Evolutionary conservation across 2,797 vertebrate species (phyloP).

Genomic region (Lacerta viridis): DNA sequence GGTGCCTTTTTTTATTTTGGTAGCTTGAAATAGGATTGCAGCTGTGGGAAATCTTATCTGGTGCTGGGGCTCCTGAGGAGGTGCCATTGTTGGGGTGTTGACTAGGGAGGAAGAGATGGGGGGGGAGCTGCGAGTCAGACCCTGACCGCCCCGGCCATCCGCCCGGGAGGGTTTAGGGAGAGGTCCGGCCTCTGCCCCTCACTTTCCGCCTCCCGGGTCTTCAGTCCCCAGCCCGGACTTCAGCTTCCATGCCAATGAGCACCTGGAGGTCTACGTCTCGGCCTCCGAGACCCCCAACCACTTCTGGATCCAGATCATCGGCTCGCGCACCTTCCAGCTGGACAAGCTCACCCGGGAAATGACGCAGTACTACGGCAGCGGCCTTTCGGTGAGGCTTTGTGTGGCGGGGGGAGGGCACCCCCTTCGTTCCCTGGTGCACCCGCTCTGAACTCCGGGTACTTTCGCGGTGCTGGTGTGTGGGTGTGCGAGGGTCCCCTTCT

Average conservation of each 20-base stretch:
- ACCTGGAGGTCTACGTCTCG: slow-evolving; percentile 91
- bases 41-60: no score
- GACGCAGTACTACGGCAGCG: slow-evolving; percentile 84
- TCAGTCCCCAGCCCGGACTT: slow-evolving; percentile 92
- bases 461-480: no score
- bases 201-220: accelerated
- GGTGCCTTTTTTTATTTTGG: background rate
- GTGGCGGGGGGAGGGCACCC: accelerated
- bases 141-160: no score
- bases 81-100: no score
- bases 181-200: background rate
- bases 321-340: slow-evolving; percentile 88
- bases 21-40: background rate
- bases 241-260: slow-evolving; percentile 89
- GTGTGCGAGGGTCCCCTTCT: background rate
- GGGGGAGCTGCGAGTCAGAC: no score
- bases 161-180: no score
- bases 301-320: slow-evolving; percentile 95
- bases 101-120: no score
- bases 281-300: slow-evolving; percentile 89
- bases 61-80: background rate
- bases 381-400: slow-evolving; percentile 71
- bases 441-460: background rate
- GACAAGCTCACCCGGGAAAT: slow-evolving; percentile 90
- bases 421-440: accelerated